A percentile compares a stretch with the other conserved stretches of the same genome.
These are phyloP conservation scores for Drosophila mojavensis DNA, from an alignment of 1,140 invertebrate species.

Conservation along the genomic window DNA sequence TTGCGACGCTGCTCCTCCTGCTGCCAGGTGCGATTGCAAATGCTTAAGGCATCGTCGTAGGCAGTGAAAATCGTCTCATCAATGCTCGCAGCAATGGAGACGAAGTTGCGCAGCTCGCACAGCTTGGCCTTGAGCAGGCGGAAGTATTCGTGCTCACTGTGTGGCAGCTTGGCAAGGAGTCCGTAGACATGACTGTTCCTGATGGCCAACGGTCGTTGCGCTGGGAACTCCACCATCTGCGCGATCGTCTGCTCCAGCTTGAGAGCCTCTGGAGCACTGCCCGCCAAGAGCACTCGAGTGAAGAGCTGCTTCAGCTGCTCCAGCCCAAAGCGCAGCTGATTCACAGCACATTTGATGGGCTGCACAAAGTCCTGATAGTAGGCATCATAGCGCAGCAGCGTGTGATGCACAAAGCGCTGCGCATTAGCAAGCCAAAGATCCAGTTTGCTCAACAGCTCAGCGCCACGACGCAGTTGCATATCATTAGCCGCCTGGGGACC, in stretches of 20 bases:
- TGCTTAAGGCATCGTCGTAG: conserved; percentile 84
- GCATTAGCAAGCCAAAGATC: conserved; percentile 79
- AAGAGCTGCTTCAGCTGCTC: conserved; percentile 67
- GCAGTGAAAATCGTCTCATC: conserved; percentile 84
- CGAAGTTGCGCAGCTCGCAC: conserved; percentile 86
- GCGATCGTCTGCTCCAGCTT: conserved; percentile 53
- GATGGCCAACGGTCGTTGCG: conserved; percentile 50
- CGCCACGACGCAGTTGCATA: conserved; percentile 38
- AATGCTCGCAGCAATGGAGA: conserved; percentile 67
- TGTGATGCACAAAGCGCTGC: conserved; percentile 75
- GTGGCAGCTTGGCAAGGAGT: conserved; percentile 56
- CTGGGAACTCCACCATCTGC: conserved; percentile 69
- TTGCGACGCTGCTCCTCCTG: conserved; percentile 89
- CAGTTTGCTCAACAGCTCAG: conserved; percentile 62
- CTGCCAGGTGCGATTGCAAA: conserved; percentile 89
- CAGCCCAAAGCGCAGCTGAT: conserved; percentile 67
- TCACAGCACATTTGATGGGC: conserved; percentile 72
- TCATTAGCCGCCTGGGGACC: conserved; percentile 29
- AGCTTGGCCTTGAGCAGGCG: conserved; percentile 88
- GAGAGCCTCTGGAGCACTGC: conserved; percentile 45
- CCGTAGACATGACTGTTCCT: conserved; percentile 55
- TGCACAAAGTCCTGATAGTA: conserved; percentile 80
- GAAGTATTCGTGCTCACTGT: conserved; percentile 76
- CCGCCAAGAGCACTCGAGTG: conserved; percentile 42
- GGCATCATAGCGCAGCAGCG: conserved; percentile 52